phyloP scores from a whole-genome alignment of 2,888 invertebrate genomes.

The Dryocosmus kuriphilus region DNA sequence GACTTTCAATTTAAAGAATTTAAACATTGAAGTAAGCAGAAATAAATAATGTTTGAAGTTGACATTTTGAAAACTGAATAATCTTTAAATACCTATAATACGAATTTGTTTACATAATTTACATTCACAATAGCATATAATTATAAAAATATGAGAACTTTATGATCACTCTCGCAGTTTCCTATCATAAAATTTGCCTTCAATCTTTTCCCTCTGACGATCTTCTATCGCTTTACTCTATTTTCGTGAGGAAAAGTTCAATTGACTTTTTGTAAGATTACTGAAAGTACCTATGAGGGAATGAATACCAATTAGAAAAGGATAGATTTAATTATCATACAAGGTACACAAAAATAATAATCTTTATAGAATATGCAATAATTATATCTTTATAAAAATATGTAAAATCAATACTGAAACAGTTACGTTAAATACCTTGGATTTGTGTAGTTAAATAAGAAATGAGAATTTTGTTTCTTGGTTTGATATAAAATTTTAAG shows the following conservation, averaged over 20 bases:
- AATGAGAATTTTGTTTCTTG: too few species aligned
- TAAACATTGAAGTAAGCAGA: too few species aligned
- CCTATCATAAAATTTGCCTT: constrained; percentile 8
- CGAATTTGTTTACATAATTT: neutral
- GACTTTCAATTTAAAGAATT: too few species aligned
- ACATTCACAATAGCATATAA: neutral
- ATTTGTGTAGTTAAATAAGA: too few species aligned
- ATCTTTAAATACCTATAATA: neutral
- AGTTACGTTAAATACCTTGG: too few species aligned
- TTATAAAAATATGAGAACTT: neutral
- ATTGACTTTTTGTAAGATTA: constrained; percentile 15
- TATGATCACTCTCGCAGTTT: neutral
- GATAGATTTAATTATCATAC: neutral
- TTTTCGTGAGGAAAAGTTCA: constrained; percentile 2
- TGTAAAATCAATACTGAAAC: too few species aligned
- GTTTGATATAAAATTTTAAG: too few species aligned
- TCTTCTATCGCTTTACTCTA: constrained; percentile 4
- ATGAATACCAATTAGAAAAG: neutral
- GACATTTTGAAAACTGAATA: too few species aligned
- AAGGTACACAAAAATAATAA: neutral
- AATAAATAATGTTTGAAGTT: too few species aligned
- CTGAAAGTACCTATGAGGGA: neutral
- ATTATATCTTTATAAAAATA: neutral
- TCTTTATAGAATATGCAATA: neutral
- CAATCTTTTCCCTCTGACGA: neutral